Conservation (phyloP, 2,113 vertebrate species). For the Malurus elegans region DNA sequence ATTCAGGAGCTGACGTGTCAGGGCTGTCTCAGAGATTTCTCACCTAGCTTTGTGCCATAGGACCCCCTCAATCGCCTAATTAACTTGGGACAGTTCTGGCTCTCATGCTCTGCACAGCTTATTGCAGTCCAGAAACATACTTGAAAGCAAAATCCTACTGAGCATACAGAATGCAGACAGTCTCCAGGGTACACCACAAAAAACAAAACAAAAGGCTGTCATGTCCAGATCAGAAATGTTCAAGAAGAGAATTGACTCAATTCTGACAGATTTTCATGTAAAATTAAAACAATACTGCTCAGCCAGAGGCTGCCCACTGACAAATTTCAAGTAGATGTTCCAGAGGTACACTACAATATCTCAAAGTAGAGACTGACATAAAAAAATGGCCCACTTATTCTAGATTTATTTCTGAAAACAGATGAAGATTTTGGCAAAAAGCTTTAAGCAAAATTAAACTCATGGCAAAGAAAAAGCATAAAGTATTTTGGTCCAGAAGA, state of each 20-base stretch:
- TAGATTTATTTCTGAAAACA: neutral
- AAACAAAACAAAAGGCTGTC: neutral
- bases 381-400: neutral
- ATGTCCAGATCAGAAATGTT: neutral
- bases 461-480: neutral
- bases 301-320: neutral
- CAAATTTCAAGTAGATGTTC: neutral
- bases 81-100: neutral
- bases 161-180: neutral
- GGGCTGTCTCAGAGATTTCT: neutral
- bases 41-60: neutral
- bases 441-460: constrained; percentile 3
- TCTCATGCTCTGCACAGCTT: neutral
- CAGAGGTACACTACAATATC: neutral
- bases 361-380: neutral
- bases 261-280: neutral
- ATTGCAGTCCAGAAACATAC: neutral
- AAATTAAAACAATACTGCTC: neutral
- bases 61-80: neutral
- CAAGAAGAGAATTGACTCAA: neutral
- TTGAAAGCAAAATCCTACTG: neutral
- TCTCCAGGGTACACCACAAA: neutral
- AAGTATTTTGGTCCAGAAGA: neutral
- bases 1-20: neutral
- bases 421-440: neutral